Evolutionary conservation across 1,140 invertebrate species (phyloP).

Genomic region (Solen grandis): DNA sequence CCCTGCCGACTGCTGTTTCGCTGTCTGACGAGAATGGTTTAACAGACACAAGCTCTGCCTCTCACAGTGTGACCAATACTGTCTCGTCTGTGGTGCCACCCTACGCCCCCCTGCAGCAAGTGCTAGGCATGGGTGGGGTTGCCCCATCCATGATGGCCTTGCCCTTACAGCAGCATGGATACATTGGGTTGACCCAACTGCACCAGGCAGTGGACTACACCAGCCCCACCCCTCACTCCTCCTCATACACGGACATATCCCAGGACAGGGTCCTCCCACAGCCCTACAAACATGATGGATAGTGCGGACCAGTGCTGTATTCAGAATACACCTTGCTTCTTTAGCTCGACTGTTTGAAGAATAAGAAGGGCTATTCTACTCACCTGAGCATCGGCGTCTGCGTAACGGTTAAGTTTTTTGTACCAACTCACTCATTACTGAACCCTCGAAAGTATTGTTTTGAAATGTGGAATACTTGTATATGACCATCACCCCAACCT

Average conservation of each 20-base stretch:
- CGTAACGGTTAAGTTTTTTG: too few relatives aligned
- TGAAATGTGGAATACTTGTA: too few relatives aligned
- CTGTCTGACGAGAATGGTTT: neutral
- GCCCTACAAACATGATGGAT: too few relatives aligned
- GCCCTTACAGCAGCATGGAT: conserved; percentile 10
- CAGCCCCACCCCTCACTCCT: neutral
- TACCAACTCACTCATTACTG: too few relatives aligned
- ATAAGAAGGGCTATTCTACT: too few relatives aligned
- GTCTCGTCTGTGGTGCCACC: neutral
- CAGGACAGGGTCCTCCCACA: neutral
- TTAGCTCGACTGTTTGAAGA: too few relatives aligned
- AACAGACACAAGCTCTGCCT: neutral
- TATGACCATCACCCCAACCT: too few relatives aligned
- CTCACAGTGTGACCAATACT: neutral
- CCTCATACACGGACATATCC: conserved; percentile 24
- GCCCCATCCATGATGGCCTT: neutral
- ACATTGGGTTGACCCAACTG: conserved; percentile 16
- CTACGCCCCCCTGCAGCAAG: neutral
- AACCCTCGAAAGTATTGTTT: too few relatives aligned
- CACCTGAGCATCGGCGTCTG: too few relatives aligned
- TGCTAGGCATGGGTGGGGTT: neutral
- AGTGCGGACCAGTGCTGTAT: too few relatives aligned
- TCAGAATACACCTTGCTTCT: too few relatives aligned
- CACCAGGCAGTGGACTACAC: conserved; percentile 30
- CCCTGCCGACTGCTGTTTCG: neutral